A percentile compares a stretch with the other conserved stretches of the same genome.
phyloP scores from a whole-genome alignment of 2,113 vertebrate species.

The Panthera tigris region DNA sequence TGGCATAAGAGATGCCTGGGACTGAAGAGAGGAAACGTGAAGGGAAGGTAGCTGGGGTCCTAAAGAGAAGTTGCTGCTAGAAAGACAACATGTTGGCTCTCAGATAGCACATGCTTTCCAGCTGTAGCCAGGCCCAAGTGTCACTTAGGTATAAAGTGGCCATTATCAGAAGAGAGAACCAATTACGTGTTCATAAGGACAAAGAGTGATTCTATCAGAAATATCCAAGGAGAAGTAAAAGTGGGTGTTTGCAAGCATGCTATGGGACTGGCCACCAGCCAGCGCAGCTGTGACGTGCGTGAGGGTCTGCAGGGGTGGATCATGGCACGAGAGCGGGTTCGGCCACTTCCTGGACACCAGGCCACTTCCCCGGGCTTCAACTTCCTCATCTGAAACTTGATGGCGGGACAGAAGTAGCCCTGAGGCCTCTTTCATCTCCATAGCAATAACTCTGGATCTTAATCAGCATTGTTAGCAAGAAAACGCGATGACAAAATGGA shows the following conservation, averaged over 20 bases:
- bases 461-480: background rate
- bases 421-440: background rate
- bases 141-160: background rate
- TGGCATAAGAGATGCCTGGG: background rate
- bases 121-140: background rate
- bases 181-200: background rate
- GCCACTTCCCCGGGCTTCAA: background rate
- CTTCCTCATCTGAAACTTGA: background rate
- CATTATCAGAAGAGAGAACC: background rate
- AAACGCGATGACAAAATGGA: background rate
- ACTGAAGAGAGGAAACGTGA: background rate
- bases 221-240: background rate
- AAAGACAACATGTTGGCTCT: background rate
- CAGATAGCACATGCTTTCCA: background rate
- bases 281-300: background rate
- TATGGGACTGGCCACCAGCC: background rate
- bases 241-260: background rate
- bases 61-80: background rate
- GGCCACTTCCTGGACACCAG: background rate
- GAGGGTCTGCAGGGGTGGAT: background rate
- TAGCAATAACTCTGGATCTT: background rate
- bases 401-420: background rate
- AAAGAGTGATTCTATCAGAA: background rate
- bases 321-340: accelerated
- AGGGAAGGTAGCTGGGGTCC: background rate